Base-by-base conservation (phyloP, 2,113 vertebrate genomes). In the Donacobius atricapilla region DNA sequence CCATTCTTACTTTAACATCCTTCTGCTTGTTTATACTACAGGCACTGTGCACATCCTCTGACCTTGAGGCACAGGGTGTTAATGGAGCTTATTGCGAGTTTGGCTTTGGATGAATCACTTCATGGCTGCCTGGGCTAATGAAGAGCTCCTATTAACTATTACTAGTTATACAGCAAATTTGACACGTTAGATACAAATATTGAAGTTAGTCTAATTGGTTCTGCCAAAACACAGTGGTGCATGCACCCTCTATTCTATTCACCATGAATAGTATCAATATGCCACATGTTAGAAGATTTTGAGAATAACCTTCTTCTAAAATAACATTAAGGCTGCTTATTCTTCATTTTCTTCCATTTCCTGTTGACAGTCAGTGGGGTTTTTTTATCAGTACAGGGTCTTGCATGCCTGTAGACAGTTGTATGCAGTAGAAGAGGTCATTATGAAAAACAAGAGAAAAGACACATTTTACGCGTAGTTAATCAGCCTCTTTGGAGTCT, bases 361-460 rank as follows among this genome's bases (percentile, higher is more conserved):
- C 33, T 65, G 8, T 44, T 65, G 27, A 35, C 27, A 48, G 1
- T 2, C 3, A 1, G 6, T 60, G 40, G 21, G 4, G 35, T 7
- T 39, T 87, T 81, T 56, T 39, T 10, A 3, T 28, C 25, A 47
- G 18, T 11, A 31, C 2, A 2, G 14, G 10, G 8, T 51, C 48
- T 53, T 57, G n/a, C 6, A 2, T 5, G 2, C 15, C 23, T 58
- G 16, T 22, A 31, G 17, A 18, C 76, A 48, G 19, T 8, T 66
- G 39, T 7, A 33, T 40, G 19, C 17, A 27, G 7, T 58, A 54
- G 47, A 20, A 64, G 16, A 63, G 10, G 6, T 39, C 9, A 27
- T 9, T 60, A 2, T 44, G 66, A 68, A 54, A 47, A 66, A 22
- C 6, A 47, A 50, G 15, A 13, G 9, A 17, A 71, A 58, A 15